phyloP scores from a whole-genome alignment of 2,888 invertebrate species.

The Xylophagus ater region DNA sequence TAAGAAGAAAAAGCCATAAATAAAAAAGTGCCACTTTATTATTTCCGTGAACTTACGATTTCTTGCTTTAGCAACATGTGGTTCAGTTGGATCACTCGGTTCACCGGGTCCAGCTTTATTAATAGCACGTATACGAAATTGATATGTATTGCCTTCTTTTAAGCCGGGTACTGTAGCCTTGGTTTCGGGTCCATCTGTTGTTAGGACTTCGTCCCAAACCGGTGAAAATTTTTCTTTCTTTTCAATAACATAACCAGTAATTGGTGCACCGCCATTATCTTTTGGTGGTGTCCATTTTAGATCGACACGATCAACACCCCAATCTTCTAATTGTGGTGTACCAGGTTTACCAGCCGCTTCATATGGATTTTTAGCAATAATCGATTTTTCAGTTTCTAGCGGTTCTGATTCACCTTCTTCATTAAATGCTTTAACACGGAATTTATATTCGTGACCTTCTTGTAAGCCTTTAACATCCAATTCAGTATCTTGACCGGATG shows the following conservation, averaged over 20 bases:
- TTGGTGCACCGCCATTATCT: slow-evolving; percentile 92
- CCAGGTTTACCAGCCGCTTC: slow-evolving; percentile 81
- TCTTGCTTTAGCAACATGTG: slow-evolving; percentile 76
- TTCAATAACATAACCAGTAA: slow-evolving; percentile 93
- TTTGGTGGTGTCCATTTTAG: slow-evolving; percentile 90
- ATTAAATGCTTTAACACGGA: slow-evolving; percentile 85
- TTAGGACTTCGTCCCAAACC: slow-evolving; percentile 75
- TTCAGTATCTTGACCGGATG: slow-evolving; percentile 66
- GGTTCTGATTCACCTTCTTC: slow-evolving; percentile 94
- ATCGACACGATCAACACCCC: slow-evolving; percentile 81
- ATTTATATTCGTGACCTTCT: slow-evolving; percentile 88
- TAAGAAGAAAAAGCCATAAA: neutral
- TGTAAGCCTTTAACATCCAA: slow-evolving; percentile 80
- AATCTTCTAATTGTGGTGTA: slow-evolving; percentile 74
- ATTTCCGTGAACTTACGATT: slow-evolving; percentile 52
- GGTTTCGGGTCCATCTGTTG: slow-evolving; percentile 61
- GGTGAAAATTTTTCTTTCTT: slow-evolving; percentile 78
- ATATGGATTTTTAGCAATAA: slow-evolving; percentile 92
- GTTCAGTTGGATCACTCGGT: slow-evolving; percentile 79
- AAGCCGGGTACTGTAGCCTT: slow-evolving; percentile 76
- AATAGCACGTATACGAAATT: slow-evolving; percentile 88
- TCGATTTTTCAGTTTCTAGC: slow-evolving; percentile 77
- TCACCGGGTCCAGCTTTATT: slow-evolving; percentile 92
- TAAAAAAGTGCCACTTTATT: neutral
- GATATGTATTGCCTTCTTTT: slow-evolving; percentile 84